These are phyloP conservation scores for Pelmatolapia mariae DNA, from an alignment of 2,113 vertebrate species.

Conservation along the genomic window DNA sequence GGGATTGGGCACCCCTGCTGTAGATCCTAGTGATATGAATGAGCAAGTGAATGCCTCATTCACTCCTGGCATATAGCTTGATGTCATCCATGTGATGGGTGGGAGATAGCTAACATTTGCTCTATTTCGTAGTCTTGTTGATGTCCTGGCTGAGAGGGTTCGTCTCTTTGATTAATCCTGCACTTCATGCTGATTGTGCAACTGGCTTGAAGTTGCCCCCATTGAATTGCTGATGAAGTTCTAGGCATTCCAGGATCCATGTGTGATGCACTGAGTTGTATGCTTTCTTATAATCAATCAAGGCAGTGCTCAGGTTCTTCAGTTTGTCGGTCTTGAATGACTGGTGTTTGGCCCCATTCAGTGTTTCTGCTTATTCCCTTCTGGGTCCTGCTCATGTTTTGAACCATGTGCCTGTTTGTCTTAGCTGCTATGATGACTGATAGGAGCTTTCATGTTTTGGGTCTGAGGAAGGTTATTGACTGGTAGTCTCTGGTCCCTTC, in stretches of 20 bases:
- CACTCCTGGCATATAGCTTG: neutral
- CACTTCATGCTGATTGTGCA: neutral
- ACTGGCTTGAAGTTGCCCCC: neutral
- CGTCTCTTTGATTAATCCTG: neutral
- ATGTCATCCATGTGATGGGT: neutral
- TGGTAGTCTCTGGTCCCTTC: neutral
- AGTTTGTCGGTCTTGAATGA: neutral
- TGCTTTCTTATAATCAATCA: neutral
- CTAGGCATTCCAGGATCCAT: neutral
- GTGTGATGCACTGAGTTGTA: neutral
- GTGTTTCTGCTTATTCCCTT: neutral
- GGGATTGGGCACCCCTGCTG: too few relatives aligned
- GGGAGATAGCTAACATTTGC: neutral
- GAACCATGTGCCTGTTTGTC: neutral
- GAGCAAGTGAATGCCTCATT: neutral
- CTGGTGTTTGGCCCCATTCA: neutral
- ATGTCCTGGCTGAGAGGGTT: neutral
- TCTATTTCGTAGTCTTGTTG: neutral
- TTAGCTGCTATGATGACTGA: neutral
- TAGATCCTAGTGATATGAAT: neutral
- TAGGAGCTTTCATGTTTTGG: neutral
- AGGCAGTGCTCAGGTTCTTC: neutral
- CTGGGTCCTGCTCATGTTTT: accelerated
- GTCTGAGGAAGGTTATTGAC: neutral
- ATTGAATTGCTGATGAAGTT: neutral